Conservation (phyloP, 2,888 invertebrate species). For the Caenorhabditis virilis region DNA sequence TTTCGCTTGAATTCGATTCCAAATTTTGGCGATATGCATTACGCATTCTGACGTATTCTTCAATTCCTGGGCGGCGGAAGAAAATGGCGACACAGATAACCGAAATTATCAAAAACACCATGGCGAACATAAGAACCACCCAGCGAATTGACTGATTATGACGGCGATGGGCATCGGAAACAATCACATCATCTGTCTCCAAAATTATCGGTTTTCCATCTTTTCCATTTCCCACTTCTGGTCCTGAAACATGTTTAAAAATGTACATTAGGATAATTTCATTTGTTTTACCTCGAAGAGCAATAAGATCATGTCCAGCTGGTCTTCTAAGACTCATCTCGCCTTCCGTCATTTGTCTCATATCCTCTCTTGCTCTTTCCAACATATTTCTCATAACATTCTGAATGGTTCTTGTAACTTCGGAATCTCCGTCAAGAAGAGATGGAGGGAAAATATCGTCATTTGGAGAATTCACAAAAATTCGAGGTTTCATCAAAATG, state of each 20-base stretch:
- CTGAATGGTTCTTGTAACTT: no score
- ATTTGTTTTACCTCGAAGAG: no score
- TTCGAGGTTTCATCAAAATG: neutral
- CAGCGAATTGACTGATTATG: neutral
- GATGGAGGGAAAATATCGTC: no score
- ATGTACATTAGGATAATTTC: no score
- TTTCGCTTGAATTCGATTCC: neutral
- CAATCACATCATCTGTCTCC: neutral
- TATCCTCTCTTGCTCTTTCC: neutral
- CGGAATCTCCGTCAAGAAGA: no score
- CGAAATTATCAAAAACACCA: neutral
- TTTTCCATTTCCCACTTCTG: neutral
- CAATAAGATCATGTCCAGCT: neutral
- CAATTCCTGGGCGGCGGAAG: neutral
- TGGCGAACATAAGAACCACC: neutral
- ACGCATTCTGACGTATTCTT: neutral
- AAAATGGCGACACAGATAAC: neutral
- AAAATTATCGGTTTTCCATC: constrained; percentile 1
- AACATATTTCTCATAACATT: neutral
- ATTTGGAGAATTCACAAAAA: no score
- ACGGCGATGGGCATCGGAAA: neutral
- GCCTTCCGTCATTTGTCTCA: neutral
- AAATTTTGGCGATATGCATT: neutral
- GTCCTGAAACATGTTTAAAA: no score
- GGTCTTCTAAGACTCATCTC: neutral